phyloP scores from a whole-genome alignment of 1,140 invertebrate species.

The Drosophila baimaii region DNA sequence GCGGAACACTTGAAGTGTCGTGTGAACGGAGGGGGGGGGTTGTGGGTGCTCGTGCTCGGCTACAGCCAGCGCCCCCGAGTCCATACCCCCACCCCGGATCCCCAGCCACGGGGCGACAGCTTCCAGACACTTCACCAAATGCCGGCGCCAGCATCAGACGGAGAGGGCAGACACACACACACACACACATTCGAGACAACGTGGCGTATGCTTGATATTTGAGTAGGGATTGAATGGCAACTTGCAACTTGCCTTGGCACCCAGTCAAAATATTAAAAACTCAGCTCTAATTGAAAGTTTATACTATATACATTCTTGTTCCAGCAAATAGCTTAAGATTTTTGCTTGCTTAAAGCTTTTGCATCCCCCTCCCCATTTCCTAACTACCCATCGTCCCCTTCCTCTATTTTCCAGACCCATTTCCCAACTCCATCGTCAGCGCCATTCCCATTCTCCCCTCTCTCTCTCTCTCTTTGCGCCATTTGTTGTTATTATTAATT shows the following conservation, averaged over 20 bases:
- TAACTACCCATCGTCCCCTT: background rate
- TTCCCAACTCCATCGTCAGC: background rate
- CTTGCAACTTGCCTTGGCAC: conserved; percentile 47
- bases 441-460: background rate
- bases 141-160: conserved; percentile 65
- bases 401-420: background rate
- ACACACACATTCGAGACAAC: conserved; percentile 12
- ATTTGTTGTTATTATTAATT: conserved; percentile 68
- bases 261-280: conserved; percentile 46
- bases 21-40: no score
- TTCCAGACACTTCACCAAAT: conserved; percentile 60
- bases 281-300: conserved; percentile 26
- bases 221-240: conserved; percentile 15
- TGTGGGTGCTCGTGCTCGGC: conserved; percentile 27
- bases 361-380: background rate
- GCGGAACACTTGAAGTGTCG: conserved; percentile 43
- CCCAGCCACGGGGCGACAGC: conserved; percentile 49
- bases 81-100: background rate
- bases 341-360: conserved; percentile 33
- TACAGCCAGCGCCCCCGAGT: background rate
- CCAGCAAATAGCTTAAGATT: conserved; percentile 25
- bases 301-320: no score
- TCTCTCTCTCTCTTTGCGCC: background rate
- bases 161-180: conserved; percentile 1
- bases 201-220: conserved; percentile 70